These are phyloP conservation scores for Scolopax mira DNA, from an alignment of 2,113 vertebrate species.

Conservation along the genomic window DNA sequence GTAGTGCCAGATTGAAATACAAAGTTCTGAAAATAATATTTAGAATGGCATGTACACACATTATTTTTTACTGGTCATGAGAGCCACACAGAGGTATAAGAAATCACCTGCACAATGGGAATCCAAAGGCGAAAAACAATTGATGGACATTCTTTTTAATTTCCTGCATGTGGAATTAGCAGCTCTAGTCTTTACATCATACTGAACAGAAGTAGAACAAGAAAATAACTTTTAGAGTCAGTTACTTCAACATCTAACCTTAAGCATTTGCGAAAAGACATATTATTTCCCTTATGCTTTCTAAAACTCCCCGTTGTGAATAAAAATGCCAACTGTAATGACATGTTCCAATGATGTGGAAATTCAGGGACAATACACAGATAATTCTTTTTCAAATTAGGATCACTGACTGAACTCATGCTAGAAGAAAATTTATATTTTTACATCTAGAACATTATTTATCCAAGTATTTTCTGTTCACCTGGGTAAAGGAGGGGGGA, in stretches of 20 bases:
- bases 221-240: not conserved
- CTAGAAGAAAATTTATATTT: not conserved
- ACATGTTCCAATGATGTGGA: not conserved
- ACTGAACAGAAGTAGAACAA: not conserved
- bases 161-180: not conserved
- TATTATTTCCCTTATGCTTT: not conserved
- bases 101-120: not conserved
- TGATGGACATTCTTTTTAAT: not conserved
- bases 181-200: not conserved
- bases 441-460: not conserved
- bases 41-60: not conserved
- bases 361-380: not conserved
- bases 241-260: not conserved
- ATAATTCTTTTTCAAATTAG: not conserved
- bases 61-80: not conserved
- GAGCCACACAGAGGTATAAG: not conserved
- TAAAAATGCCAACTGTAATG: not conserved
- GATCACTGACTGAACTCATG: not conserved
- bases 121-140: not conserved
- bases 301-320: not conserved
- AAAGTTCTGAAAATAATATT: not conserved
- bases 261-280: not conserved
- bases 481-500: not conserved
- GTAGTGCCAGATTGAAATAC: not conserved
- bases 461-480: not conserved